Percentiles rank a stretch among this genome's conserved stretches.
Conservation (phyloP, 2,888 invertebrate species). For the Agonopterix alstromeriana region DNA sequence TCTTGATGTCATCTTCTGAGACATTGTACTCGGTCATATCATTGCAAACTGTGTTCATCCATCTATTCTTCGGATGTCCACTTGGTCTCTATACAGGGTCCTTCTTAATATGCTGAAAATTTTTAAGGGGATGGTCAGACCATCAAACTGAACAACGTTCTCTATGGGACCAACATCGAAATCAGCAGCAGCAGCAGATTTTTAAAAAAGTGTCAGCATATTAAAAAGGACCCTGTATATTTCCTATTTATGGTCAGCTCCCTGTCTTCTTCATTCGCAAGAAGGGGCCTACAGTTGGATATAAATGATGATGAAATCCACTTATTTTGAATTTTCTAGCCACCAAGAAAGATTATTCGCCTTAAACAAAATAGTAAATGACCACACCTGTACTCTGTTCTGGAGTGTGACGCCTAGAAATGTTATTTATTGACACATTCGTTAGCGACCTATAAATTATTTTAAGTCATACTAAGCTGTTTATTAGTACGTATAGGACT, state of each 20-base stretch:
- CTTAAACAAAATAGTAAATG: conserved; percentile 6
- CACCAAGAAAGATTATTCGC: not conserved
- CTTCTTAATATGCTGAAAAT: no score
- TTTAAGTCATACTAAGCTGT: not conserved
- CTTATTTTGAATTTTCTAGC: not conserved
- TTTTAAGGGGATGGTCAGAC: no score
- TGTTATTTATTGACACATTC: conserved; percentile 52
- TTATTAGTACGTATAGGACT: not conserved
- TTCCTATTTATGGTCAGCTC: not conserved
- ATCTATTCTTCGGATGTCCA: no score
- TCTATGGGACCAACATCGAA: no score
- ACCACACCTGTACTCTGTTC: conserved; percentile 4
- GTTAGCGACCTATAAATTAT: conserved; percentile 47
- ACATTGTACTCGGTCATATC: no score
- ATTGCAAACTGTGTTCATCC: no score
- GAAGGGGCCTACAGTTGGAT: not conserved
- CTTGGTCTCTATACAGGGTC: no score
- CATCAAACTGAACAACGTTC: no score
- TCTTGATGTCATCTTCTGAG: no score
- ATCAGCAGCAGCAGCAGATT: no score
- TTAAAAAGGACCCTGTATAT: no score
- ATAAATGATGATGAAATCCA: not conserved
- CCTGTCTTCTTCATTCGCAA: not conserved
- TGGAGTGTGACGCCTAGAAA: conserved; percentile 24
- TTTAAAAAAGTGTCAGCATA: no score